A percentile compares a stretch with the other conserved stretches of the same genome.
These are phyloP conservation scores for Dryas iulia DNA, from an alignment of 1,140 invertebrate genomes.

Conservation along the genomic window DNA sequence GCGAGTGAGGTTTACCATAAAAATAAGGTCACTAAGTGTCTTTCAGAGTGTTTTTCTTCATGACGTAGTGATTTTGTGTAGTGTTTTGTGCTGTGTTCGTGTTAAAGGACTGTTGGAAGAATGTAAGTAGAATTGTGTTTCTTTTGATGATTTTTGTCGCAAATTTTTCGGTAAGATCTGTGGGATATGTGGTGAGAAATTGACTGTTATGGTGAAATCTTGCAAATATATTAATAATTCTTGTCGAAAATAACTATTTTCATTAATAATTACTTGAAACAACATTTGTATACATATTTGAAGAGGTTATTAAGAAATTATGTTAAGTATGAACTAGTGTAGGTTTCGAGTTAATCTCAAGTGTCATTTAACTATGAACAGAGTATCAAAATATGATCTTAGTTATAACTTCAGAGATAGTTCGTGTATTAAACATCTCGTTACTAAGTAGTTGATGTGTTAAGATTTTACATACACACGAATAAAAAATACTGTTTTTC, in stretches of 20 bases:
- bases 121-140: background rate
- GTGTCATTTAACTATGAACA: background rate
- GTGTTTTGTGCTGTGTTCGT: background rate
- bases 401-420: background rate
- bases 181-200: background rate
- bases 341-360: background rate
- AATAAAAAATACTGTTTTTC: too few relatives aligned
- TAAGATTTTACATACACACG: background rate
- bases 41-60: background rate
- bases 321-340: background rate
- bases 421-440: background rate
- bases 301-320: background rate
- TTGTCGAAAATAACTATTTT: too few relatives aligned
- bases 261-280: too few relatives aligned
- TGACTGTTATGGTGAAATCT: too few relatives aligned
- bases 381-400: background rate
- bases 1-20: slow-evolving; percentile 30
- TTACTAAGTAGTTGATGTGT: background rate
- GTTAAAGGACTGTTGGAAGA: background rate
- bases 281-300: background rate
- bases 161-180: background rate
- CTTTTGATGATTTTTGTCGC: background rate
- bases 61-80: background rate
- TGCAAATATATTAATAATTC: too few relatives aligned
- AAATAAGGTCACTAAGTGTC: slow-evolving; percentile 13